A percentile compares a stretch with the other conserved stretches of the same genome.
Evolutionary conservation across 2,888 invertebrate species (phyloP).

Genomic region (Formica aserva): DNA sequence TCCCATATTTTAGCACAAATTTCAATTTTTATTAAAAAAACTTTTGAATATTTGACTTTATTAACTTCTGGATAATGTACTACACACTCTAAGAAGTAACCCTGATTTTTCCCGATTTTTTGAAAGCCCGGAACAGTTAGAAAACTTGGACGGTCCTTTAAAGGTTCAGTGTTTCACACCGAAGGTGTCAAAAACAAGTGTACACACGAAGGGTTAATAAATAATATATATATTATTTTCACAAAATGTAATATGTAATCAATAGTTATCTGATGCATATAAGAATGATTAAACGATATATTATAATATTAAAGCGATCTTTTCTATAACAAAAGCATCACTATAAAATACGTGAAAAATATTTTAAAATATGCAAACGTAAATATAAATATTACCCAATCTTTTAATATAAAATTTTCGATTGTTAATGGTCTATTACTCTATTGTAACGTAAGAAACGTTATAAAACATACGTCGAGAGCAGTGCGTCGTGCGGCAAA

Average conservation of each 20-base stretch:
- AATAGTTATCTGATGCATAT: background rate
- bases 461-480: constrained; percentile 42
- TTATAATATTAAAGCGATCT: background rate
- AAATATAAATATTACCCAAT: background rate
- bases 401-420: constrained; percentile 8
- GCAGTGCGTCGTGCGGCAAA: constrained; percentile 56
- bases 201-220: too few species aligned
- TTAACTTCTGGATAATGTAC: too few species aligned
- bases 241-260: background rate
- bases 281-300: background rate
- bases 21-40: too few species aligned
- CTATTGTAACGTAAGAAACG: constrained; percentile 49
- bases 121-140: too few species aligned
- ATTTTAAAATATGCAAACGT: background rate
- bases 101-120: too few species aligned
- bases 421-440: constrained; percentile 36
- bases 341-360: background rate
- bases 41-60: too few species aligned
- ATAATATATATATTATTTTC: background rate
- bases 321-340: background rate
- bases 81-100: too few species aligned
- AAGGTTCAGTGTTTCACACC: too few species aligned
- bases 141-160: too few species aligned
- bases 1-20: too few species aligned
- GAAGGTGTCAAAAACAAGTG: too few species aligned